These are phyloP conservation scores for Danaus plexippus DNA, from an alignment of 1,140 invertebrate species.

Conservation along the genomic window DNA sequence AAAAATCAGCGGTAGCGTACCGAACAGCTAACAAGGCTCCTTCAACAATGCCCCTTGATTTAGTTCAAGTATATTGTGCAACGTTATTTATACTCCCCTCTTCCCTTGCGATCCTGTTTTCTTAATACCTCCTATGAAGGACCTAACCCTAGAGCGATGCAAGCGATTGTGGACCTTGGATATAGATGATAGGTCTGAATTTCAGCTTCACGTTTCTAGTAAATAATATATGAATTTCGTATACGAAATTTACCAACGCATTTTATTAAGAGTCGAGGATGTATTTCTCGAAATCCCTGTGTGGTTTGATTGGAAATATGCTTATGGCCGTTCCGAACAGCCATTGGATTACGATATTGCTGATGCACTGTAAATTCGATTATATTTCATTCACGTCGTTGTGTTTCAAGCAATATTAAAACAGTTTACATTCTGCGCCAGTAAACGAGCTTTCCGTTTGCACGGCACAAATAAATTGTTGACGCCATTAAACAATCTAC, in stretches of 20 bases:
- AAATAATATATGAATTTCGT: too few relatives aligned
- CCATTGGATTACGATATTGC: slow-evolving; percentile 37
- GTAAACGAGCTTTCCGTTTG: slow-evolving; percentile 17
- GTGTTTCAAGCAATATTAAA: slow-evolving; percentile 7
- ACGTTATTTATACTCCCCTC: slow-evolving; percentile 59
- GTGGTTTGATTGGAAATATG: slow-evolving; percentile 59
- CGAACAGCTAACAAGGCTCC: slow-evolving; percentile 50
- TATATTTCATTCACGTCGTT: slow-evolving; percentile 8
- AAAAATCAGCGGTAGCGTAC: slow-evolving; percentile 63
- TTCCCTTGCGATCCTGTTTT: slow-evolving; percentile 46
- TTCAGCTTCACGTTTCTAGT: slow-evolving; percentile 1
- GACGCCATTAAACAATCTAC: slow-evolving; percentile 27
- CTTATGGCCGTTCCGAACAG: slow-evolving; percentile 40
- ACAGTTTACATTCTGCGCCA: slow-evolving; percentile 9
- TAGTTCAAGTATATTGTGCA: slow-evolving; percentile 61
- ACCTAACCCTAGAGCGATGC: slow-evolving; percentile 6
- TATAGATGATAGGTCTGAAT: neutral
- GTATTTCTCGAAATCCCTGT: slow-evolving; percentile 42
- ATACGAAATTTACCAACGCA: slow-evolving; percentile 45
- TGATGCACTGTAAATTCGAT: slow-evolving; percentile 29
- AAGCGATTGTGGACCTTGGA: slow-evolving; percentile 23
- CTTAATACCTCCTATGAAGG: slow-evolving; percentile 18
- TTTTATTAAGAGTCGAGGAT: slow-evolving; percentile 60
- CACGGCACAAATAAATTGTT: slow-evolving; percentile 23
- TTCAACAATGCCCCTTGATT: slow-evolving; percentile 65